A percentile compares a stretch with the other conserved stretches of the same genome.
phyloP scores from a whole-genome alignment of 2,113 vertebrate species.

The Athene cunicularia region DNA sequence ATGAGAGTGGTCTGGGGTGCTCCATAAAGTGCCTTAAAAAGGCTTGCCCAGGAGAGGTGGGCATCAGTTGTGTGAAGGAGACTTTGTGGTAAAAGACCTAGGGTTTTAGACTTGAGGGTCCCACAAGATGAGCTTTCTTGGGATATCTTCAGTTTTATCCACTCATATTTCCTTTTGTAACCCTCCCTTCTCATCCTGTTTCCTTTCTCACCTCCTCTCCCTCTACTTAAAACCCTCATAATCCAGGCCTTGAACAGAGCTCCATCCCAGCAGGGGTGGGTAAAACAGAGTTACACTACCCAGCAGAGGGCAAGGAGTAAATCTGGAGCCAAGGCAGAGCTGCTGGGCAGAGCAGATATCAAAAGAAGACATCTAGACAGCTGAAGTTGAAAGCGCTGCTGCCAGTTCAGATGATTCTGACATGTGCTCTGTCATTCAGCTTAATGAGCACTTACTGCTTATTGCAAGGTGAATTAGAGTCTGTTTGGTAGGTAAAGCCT shows the following conservation, averaged over 20 bases:
- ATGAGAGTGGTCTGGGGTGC: not conserved
- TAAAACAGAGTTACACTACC: not conserved
- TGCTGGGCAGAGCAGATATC: not conserved
- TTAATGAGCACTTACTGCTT: not conserved
- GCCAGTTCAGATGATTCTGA: not conserved
- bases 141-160: not conserved
- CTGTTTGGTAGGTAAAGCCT: not conserved
- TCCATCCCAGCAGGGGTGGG: accelerated
- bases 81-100: not conserved
- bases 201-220: not conserved
- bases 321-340: not conserved
- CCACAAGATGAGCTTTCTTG: not conserved
- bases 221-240: not conserved
- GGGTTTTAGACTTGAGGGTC: not conserved
- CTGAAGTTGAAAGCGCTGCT: not conserved
- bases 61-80: not conserved
- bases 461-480: not conserved
- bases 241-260: not conserved
- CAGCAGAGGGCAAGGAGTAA: not conserved
- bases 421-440: not conserved
- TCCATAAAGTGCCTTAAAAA: not conserved
- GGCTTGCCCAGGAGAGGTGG: not conserved
- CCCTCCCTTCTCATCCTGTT: not conserved
- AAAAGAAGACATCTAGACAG: too few relatives aligned
- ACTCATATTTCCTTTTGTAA: not conserved